phyloP scores from a whole-genome alignment of 2,797 vertebrate species.

The Pagetopsis macropterus region DNA sequence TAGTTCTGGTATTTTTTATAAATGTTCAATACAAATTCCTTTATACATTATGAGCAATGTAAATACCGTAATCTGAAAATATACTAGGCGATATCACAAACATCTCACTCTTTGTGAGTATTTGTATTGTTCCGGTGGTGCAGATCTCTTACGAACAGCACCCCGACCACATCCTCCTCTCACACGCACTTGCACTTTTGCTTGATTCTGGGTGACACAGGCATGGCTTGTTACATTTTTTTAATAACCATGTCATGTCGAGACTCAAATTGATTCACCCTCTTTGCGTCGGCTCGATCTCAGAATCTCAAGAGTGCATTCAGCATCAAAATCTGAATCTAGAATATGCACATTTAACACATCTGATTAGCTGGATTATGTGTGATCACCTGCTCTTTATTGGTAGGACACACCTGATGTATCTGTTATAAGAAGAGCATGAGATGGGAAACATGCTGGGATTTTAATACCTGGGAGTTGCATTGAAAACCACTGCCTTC shows the following conservation, averaged over 20 bases:
- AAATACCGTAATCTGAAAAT: not conserved
- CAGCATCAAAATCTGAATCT: not conserved
- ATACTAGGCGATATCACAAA: not conserved
- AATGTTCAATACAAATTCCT: not conserved
- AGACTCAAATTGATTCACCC: slow-evolving; percentile 9
- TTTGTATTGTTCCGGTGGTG: slow-evolving; percentile 28
- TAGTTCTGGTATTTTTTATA: not conserved
- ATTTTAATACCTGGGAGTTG: too few relatives aligned
- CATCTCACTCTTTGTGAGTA: not conserved
- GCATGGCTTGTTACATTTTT: slow-evolving; percentile 11
- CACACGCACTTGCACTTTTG: slow-evolving; percentile 1
- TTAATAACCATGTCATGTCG: slow-evolving; percentile 14
- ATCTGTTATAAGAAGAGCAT: not conserved
- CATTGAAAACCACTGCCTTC: not conserved
- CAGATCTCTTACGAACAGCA: slow-evolving; percentile 6
- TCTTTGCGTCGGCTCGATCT: not conserved
- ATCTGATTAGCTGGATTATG: not conserved
- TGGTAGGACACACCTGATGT: not conserved
- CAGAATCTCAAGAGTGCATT: not conserved
- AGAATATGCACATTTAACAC: not conserved
- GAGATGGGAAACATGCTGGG: not conserved
- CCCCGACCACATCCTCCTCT: slow-evolving; percentile 58
- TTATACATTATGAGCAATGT: not conserved
- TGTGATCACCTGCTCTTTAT: not conserved
- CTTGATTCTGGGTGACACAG: not conserved